phyloP scores from a whole-genome alignment of 2,113 vertebrate species.

The Axis porcinus region DNA sequence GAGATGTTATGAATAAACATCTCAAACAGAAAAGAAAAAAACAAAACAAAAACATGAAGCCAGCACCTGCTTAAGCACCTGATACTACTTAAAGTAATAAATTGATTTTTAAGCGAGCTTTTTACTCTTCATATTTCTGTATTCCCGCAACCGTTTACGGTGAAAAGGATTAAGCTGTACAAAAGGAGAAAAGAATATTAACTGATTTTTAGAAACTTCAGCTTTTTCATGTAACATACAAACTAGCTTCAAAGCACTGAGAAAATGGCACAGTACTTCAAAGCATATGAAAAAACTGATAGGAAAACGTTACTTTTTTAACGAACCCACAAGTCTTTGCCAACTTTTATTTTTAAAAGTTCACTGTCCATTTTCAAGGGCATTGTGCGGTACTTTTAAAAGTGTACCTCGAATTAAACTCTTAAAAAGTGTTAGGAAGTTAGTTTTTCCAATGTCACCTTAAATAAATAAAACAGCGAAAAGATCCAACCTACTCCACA shows the following conservation, averaged over 20 bases:
- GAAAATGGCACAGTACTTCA: background rate
- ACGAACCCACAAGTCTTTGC: background rate
- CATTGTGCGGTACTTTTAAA: background rate
- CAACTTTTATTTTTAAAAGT: background rate
- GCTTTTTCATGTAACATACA: background rate
- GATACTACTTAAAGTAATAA: background rate
- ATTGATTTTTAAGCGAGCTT: background rate
- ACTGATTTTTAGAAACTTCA: background rate
- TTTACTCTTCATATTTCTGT: background rate
- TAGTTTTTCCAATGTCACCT: background rate
- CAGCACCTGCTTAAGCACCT: background rate
- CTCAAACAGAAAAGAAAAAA: background rate
- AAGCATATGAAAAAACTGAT: background rate
- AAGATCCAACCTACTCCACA: background rate
- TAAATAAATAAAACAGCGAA: background rate
- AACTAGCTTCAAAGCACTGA: background rate
- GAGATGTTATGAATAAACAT: background rate
- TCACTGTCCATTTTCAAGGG: background rate
- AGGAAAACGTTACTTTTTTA: background rate
- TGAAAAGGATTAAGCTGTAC: background rate
- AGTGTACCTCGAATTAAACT: background rate
- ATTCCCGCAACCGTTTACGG: background rate
- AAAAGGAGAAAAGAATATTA: background rate
- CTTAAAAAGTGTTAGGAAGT: background rate
- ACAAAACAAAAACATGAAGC: background rate